These are phyloP conservation scores for Xyliphius kryptos DNA, from an alignment of 2,113 vertebrate genomes.

Conservation along the genomic window DNA sequence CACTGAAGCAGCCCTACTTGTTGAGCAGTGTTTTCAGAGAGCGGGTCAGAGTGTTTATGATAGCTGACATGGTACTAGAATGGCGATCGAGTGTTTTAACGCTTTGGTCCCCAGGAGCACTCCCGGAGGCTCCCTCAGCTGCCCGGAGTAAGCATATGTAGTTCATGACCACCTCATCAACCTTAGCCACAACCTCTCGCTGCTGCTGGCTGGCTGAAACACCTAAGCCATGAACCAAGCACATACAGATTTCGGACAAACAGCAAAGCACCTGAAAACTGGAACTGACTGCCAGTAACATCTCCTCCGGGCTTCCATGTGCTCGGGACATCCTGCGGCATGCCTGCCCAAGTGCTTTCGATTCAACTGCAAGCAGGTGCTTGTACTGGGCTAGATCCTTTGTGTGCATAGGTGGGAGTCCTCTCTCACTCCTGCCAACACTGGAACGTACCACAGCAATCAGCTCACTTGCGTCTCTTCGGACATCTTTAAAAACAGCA, in stretches of 20 bases:
- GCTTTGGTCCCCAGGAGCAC: constrained; percentile 75
- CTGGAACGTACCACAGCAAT: constrained; percentile 86
- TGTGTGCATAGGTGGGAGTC: constrained; percentile 66
- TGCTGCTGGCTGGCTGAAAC: constrained; percentile 75
- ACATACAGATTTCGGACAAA: constrained; percentile 94
- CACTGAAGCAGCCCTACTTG: no score
- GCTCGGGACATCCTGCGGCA: constrained; percentile 90
- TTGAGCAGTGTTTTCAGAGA: constrained; percentile 98
- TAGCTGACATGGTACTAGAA: constrained; percentile 91
- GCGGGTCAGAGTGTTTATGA: constrained; percentile 94
- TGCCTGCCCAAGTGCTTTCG: constrained; percentile 88
- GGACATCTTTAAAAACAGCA: constrained; percentile 80
- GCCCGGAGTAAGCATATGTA: constrained; percentile 93
- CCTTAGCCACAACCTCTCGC: constrained; percentile 88
- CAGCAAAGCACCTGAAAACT: constrained; percentile 98
- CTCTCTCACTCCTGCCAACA: constrained; percentile 63
- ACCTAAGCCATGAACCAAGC: constrained; percentile 82
- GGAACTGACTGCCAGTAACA: constrained; percentile 87
- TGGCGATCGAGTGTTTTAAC: constrained; percentile 87
- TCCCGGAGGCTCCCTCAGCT: constrained; percentile 80
- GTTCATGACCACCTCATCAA: constrained; percentile 92
- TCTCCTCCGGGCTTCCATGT: constrained; percentile 86
- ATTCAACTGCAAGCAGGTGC: constrained; percentile 87
- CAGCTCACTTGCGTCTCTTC: constrained; percentile 87
- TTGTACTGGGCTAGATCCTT: constrained; percentile 85